phyloP scores from a whole-genome alignment of 2,113 vertebrate genomes.

The Sebastes schlegelii region DNA sequence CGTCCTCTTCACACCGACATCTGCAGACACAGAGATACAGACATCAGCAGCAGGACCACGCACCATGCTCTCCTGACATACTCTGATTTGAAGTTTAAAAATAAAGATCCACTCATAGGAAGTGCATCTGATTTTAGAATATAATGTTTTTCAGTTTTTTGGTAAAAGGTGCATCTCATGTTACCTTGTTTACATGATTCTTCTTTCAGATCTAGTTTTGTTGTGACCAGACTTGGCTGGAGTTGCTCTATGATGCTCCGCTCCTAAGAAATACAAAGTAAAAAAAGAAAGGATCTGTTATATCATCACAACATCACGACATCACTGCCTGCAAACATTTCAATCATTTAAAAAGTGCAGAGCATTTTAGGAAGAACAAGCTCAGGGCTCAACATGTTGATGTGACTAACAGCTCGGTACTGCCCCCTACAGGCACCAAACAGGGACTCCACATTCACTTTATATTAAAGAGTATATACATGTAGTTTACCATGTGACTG shows the following conservation, averaged over 20 bases:
- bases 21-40: conserved; percentile 44
- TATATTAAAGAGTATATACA: too few species aligned
- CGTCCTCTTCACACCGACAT: conserved; percentile 51
- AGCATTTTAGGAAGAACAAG: conserved; percentile 8
- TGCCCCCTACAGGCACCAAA: conserved; percentile 53
- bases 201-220: conserved; percentile 65
- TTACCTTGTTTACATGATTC: conserved; percentile 57
- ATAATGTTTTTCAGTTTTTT: too few species aligned
- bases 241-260: conserved; percentile 52
- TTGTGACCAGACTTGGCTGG: conserved; percentile 41
- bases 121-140: background rate
- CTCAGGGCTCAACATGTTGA: background rate
- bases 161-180: too few species aligned
- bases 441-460: background rate
- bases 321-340: background rate
- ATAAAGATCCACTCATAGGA: background rate
- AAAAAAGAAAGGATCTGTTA: background rate
- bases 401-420: background rate
- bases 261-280: conserved; percentile 59
- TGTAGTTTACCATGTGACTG: conserved; percentile 58
- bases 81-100: background rate
- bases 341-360: too few species aligned
- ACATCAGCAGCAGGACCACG: background rate
- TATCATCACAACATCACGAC: background rate
- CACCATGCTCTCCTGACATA: too few species aligned